Evolutionary conservation across 92 coral and sea anemone species (phyloP), one percentile per base, ranked within the genome.

Genomic region (Zoanthus sociatus): DNA sequence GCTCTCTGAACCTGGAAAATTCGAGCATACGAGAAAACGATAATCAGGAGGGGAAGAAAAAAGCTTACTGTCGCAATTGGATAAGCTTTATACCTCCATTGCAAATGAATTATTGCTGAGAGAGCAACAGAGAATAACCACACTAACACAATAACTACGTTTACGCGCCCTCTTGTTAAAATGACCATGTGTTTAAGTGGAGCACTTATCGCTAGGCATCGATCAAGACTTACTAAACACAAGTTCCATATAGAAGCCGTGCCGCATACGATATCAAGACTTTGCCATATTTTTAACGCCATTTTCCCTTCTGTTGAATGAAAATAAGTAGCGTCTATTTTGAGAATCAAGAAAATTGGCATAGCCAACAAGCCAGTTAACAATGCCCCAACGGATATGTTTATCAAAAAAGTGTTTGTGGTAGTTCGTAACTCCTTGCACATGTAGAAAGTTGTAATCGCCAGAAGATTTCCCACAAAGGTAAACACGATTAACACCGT

Each of bases 191-290:
- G 99, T 73, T 78, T 93, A 0, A 97, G 91, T 33, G 99, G 99
- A 66, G 86, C 81, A 63, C 88, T 84, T 51, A 97, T 94, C 16
- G 99, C 99, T 20, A 97, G 91, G 61, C 94, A 94, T 64, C 99
- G 89, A 91, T 97, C 99, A 73, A 97, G 64, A 61, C 99, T 97
- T 18, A 97, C 96, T n/a, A 94, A 82, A 77, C 99, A 97, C 18
- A 97, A 92, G 69, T 97, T 97, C 99, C 99, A 97, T 32, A 97
- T 95, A 18, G 99, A 97, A 16, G 99, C 95, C 0, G 98, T 93
- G 3, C 99, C 98, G 55, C 96, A 93, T 15, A 93, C 78, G 30
- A 97, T 93, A 79, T 97, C 99, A 60, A 95, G 83, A 9, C 94
- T 88, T 60, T 84, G 90, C 92, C 96, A 97, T 54, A 94, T 83